Evolutionary conservation across 2,797 vertebrate genomes (phyloP).

Genomic region (Cetoscarus ocellatus): DNA sequence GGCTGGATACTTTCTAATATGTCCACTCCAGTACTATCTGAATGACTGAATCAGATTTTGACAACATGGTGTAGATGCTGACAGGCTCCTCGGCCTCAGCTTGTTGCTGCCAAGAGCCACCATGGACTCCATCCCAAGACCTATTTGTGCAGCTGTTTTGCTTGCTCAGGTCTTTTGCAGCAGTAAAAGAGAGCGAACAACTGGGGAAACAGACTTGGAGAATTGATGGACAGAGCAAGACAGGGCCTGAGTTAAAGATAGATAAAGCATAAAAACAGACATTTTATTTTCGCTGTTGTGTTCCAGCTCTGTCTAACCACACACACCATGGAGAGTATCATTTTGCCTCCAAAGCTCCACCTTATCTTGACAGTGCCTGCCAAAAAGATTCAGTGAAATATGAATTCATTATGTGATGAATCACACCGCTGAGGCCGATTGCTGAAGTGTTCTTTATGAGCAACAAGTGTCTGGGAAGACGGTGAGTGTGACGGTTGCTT

Average conservation of each 20-base stretch:
- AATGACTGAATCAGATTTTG: slow-evolving; percentile 81
- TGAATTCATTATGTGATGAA: slow-evolving; percentile 60
- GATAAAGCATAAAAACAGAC: slow-evolving; percentile 27
- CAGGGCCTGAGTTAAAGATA: slow-evolving; percentile 12
- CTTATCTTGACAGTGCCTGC: slow-evolving; percentile 56
- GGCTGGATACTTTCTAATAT: slow-evolving; percentile 65
- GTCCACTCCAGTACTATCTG: slow-evolving; percentile 70
- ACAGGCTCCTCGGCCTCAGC: slow-evolving; percentile 64
- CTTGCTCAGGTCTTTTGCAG: slow-evolving; percentile 62
- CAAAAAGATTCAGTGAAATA: slow-evolving; percentile 58
- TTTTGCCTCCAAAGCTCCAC: slow-evolving; percentile 45
- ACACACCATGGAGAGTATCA: slow-evolving; percentile 52
- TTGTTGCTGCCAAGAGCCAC: slow-evolving; percentile 70
- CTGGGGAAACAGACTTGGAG: slow-evolving; percentile 35
- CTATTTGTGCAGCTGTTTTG: slow-evolving; percentile 79
- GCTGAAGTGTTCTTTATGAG: slow-evolving; percentile 48
- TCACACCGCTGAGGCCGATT: slow-evolving; percentile 46
- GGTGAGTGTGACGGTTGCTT: slow-evolving; percentile 31
- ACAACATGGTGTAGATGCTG: slow-evolving; percentile 79
- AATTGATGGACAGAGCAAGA: slow-evolving; percentile 47
- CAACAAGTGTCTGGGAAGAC: slow-evolving; percentile 65
- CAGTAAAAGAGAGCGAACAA: slow-evolving; percentile 24
- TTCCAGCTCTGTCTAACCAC: slow-evolving; percentile 30
- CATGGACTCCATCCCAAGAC: slow-evolving; percentile 72
- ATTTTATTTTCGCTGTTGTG: slow-evolving; percentile 40